Percentiles rank a stretch among this genome's conserved stretches.
phyloP scores from a whole-genome alignment of 1,140 invertebrate genomes.

The Drosophila ficusphila region DNA sequence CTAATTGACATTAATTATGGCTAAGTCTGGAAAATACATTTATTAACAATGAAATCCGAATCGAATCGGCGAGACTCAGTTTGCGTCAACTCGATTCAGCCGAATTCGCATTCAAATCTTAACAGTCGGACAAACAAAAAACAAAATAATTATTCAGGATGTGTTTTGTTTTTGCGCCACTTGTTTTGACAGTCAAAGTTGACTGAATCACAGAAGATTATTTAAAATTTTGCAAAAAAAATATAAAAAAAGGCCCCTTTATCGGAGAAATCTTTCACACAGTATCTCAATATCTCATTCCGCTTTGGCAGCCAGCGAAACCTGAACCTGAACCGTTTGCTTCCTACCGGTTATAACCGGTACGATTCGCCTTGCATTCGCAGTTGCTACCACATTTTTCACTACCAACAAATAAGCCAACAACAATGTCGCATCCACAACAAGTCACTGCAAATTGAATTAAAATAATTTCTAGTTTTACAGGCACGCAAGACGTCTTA shows the following conservation, averaged over 20 bases:
- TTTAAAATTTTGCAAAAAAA: background rate
- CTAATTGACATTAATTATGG: conserved; percentile 56
- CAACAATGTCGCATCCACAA: conserved; percentile 10
- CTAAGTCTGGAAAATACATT: conserved; percentile 42
- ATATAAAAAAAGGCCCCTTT: conserved; percentile 12
- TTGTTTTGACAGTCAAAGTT: conserved; percentile 2
- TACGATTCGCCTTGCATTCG: conserved; percentile 51
- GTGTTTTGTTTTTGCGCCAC: conserved; percentile 1
- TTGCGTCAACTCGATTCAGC: conserved; percentile 16
- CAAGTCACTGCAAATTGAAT: conserved; percentile 52
- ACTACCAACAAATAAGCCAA: conserved; percentile 16
- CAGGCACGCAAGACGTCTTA: conserved; percentile 2
- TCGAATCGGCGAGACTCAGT: conserved; percentile 25
- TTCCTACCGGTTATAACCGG: conserved; percentile 66
- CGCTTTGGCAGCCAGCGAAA: conserved; percentile 8
- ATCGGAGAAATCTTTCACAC: conserved; percentile 10
- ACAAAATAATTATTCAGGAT: conserved; percentile 24
- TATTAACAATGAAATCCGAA: conserved; percentile 55
- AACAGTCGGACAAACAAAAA: conserved; percentile 30
- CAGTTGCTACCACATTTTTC: conserved; percentile 36
- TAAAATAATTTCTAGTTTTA: conserved; percentile 56
- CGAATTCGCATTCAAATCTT: conserved; percentile 27
- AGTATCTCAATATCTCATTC: conserved; percentile 5
- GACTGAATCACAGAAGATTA: conserved; percentile 9
- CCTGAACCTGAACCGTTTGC: conserved; percentile 50